Evolutionary conservation across 1,140 invertebrate genomes (phyloP).

Genomic region (Diploscapter pachys): DNA sequence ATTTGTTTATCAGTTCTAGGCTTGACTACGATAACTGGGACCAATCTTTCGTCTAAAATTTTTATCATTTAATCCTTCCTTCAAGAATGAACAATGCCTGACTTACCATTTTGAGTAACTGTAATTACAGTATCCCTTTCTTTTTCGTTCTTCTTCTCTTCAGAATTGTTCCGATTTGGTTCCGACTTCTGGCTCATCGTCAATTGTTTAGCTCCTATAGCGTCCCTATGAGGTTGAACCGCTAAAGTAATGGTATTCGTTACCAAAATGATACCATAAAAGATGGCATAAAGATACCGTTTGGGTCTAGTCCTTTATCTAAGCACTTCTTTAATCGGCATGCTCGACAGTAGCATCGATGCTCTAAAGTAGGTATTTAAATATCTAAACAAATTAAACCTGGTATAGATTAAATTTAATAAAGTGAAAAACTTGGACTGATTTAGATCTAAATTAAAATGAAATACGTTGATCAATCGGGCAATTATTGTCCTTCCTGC

Average conservation of each 20-base stretch:
- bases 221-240: conserved; percentile 37
- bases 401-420: no score
- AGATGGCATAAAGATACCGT: conserved; percentile 8
- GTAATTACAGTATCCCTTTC: no score
- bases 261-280: conserved; percentile 3
- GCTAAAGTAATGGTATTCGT: conserved; percentile 22
- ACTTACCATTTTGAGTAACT: no score
- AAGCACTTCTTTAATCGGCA: conserved; percentile 39
- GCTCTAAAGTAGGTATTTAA: conserved; percentile 1
- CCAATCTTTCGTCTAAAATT: no score
- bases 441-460: no score
- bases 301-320: conserved; percentile 30
- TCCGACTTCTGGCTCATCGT: not conserved
- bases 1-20: no score
- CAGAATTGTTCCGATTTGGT: no score
- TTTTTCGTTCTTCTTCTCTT: no score
- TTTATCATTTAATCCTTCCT: no score
- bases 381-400: not conserved
- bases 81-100: no score
- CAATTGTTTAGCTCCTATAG: conserved; percentile 30
- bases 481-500: conserved; percentile 37
- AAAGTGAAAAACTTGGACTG: no score
- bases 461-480: conserved; percentile 35
- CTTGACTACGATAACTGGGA: no score
- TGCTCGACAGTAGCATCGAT: conserved; percentile 41